Evolutionary conservation across 2,888 invertebrate species (phyloP).

Genomic region (Dorcus parallelipipedus): DNA sequence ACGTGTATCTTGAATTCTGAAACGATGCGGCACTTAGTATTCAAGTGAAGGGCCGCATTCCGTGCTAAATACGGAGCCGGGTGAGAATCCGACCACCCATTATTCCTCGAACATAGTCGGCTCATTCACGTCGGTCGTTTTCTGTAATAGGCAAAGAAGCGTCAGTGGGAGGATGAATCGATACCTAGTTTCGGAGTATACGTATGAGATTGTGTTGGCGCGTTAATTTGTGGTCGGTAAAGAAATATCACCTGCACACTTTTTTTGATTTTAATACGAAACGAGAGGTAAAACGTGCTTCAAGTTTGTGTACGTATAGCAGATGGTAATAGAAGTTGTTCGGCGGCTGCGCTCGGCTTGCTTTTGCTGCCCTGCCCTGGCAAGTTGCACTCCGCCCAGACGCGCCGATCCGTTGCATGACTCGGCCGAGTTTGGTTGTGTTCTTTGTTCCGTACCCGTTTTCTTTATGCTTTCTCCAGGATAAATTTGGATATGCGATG

Average conservation of each 20-base stretch:
- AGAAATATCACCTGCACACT: too few relatives aligned
- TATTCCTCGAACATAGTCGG: constrained; percentile 23
- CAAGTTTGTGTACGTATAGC: not conserved
- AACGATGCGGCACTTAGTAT: constrained; percentile 28
- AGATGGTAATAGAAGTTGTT: constrained; percentile 22
- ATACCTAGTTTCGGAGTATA: too few relatives aligned
- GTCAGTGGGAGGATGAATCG: too few relatives aligned
- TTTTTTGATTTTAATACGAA: too few relatives aligned
- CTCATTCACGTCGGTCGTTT: constrained; percentile 24
- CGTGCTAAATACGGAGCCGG: constrained; percentile 23
- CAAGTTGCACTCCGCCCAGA: constrained; percentile 42
- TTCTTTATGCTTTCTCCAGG: constrained; percentile 23
- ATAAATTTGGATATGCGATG: constrained; percentile 1
- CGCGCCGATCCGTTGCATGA: constrained; percentile 33
- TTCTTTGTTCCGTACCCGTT: constrained; percentile 35
- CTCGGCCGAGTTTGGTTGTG: constrained; percentile 30
- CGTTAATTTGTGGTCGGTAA: too few relatives aligned
- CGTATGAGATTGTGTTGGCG: too few relatives aligned
- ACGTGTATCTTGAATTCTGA: constrained; percentile 22
- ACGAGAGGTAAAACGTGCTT: constrained; percentile 8
- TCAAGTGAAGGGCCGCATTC: constrained; percentile 27
- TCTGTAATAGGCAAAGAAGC: too few relatives aligned
- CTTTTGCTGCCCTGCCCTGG: constrained; percentile 35
- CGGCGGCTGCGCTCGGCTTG: constrained; percentile 33
- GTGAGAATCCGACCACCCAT: constrained; percentile 26